Evolutionary conservation across 2,797 vertebrate genomes (phyloP).

Genomic region (Helicolenus hilgendorfi): DNA sequence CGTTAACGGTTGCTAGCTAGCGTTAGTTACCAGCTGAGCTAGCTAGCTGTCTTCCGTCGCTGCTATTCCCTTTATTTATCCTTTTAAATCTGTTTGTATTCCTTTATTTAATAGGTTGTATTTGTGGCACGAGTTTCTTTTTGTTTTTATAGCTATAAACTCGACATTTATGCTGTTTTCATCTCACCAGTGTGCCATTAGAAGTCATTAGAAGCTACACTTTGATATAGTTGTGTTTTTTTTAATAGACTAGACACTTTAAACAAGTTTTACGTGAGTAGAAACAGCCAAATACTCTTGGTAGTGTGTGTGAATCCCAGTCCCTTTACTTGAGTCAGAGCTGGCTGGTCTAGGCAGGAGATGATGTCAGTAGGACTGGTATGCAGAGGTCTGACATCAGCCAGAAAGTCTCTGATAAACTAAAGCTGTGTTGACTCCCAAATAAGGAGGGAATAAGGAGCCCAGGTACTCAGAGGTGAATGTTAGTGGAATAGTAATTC

Average conservation of each 20-base stretch:
- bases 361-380: conserved; percentile 85
- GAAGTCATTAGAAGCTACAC: neutral
- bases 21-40: conserved; percentile 53
- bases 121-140: accelerated
- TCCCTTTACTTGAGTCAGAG: conserved; percentile 69
- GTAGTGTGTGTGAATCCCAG: neutral
- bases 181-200: neutral
- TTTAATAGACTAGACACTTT: too few relatives aligned
- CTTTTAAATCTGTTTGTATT: neutral
- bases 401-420: conserved; percentile 56
- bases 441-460: conserved; percentile 77
- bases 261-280: neutral
- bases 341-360: conserved; percentile 54
- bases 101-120: accelerated
- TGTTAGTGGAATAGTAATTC: neutral
- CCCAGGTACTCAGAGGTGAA: neutral
- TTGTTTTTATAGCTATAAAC: neutral
- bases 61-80: neutral
- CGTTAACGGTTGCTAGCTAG: conserved; percentile 40
- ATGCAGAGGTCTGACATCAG: conserved; percentile 85
- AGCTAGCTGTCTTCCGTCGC: conserved; percentile 47
- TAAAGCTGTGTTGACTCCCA: conserved; percentile 64
- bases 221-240: neutral
- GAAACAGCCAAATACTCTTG: neutral
- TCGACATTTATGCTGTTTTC: neutral